Percentiles rank a stretch among this genome's conserved stretches.
These are phyloP conservation scores for Centrocercus urophasianus DNA, from an alignment of 2,113 vertebrate species.

Conservation along the genomic window DNA sequence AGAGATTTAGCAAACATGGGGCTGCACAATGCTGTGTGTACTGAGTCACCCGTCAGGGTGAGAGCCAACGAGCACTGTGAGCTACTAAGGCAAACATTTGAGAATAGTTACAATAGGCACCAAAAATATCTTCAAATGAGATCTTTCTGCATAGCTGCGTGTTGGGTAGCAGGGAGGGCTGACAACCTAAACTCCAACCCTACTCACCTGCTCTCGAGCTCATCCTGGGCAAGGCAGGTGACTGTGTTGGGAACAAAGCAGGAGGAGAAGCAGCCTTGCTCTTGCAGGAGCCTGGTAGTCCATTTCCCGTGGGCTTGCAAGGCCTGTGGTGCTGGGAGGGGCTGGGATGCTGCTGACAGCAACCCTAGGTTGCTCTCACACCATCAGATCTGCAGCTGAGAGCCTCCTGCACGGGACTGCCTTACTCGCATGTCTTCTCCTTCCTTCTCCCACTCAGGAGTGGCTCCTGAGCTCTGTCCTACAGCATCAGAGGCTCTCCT, in stretches of 20 bases:
- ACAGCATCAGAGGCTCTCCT: background rate
- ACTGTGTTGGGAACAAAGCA: background rate
- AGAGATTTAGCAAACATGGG: constrained; percentile 63
- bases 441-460: background rate
- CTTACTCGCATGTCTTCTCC: background rate
- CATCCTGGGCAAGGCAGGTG: background rate
- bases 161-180: constrained; percentile 37
- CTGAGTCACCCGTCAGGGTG: constrained; percentile 65
- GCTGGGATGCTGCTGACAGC: background rate
- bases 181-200: constrained; percentile 19
- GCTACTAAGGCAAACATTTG: constrained; percentile 67
- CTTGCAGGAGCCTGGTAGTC: background rate
- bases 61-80: constrained; percentile 51
- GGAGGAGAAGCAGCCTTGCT: background rate
- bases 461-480: background rate
- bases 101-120: constrained; percentile 63
- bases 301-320: background rate
- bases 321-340: background rate
- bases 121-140: constrained; percentile 69
- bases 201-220: constrained; percentile 34
- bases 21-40: constrained; percentile 31
- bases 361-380: background rate
- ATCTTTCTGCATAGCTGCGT: constrained; percentile 61
- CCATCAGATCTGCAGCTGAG: background rate
- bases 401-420: background rate